Conservation (phyloP, 2,113 vertebrate species). For the Engraulis encrasicolus region DNA sequence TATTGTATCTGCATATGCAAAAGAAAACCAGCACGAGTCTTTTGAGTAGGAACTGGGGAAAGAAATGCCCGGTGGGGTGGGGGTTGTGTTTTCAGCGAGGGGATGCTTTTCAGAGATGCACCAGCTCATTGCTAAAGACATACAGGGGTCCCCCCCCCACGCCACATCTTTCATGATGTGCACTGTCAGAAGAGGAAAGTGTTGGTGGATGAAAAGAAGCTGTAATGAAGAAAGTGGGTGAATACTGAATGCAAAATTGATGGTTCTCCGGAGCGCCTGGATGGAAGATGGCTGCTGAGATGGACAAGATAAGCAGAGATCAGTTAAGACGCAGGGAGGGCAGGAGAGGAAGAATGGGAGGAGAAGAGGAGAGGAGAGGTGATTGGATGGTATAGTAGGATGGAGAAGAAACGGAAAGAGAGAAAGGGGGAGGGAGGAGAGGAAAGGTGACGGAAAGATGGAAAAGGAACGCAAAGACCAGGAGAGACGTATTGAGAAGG, state of each 20-base stretch:
- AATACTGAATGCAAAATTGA: neutral
- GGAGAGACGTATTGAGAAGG: no score
- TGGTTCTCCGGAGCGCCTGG: neutral
- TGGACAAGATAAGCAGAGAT: no score
- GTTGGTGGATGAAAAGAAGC: neutral
- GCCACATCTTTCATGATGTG: neutral
- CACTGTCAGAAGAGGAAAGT: neutral
- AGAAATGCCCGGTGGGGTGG: neutral
- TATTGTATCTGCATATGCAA: neutral
- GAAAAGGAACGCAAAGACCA: no score
- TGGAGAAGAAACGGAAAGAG: no score
- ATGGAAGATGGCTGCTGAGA: no score
- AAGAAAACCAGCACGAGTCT: neutral
- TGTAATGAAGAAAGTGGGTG: constrained; percentile 12
- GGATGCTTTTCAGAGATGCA: constrained; percentile 3
- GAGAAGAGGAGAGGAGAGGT: no score
- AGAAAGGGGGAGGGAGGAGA: no score
- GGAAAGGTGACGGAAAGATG: neutral
- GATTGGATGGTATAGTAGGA: no score
- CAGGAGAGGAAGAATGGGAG: no score
- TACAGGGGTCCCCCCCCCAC: neutral
- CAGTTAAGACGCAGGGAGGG: no score
- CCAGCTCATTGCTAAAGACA: neutral
- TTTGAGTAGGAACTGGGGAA: neutral
- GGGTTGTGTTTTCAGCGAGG: neutral